Evolutionary conservation across 2,797 vertebrate genomes (phyloP).

Genomic region (Malacoctenus gilli): DNA sequence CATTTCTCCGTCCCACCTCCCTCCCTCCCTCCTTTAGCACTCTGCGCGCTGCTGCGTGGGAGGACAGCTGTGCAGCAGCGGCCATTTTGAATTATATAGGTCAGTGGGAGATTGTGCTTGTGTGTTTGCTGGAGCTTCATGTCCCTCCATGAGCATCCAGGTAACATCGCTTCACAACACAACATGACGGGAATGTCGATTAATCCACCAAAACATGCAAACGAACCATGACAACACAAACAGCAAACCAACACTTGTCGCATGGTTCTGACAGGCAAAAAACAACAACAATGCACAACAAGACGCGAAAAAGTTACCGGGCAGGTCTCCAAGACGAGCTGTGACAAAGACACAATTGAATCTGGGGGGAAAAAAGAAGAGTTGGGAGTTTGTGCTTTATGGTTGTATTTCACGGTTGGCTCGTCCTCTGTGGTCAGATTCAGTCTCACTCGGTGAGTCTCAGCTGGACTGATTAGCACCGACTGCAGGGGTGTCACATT

Average conservation of each 20-base stretch:
- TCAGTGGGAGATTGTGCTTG: slow-evolving; percentile 76
- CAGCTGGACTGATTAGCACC: slow-evolving; percentile 41
- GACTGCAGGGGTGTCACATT: slow-evolving; percentile 43
- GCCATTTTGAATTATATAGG: slow-evolving; percentile 82
- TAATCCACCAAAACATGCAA: slow-evolving; percentile 65
- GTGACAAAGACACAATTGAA: slow-evolving; percentile 84
- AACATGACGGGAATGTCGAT: slow-evolving; percentile 10
- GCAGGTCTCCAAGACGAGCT: slow-evolving; percentile 83
- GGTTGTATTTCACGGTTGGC: neutral
- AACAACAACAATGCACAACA: slow-evolving; percentile 10
- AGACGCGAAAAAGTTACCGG: slow-evolving; percentile 73
- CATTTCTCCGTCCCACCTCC: slow-evolving; percentile 28
- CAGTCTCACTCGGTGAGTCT: slow-evolving; percentile 8
- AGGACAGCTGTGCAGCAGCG: slow-evolving; percentile 66
- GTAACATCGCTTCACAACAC: slow-evolving; percentile 21
- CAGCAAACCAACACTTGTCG: slow-evolving; percentile 26
- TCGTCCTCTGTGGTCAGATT: slow-evolving; percentile 3
- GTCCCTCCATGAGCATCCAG: slow-evolving; percentile 24
- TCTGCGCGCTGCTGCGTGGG: slow-evolving; percentile 63
- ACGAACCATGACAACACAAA: slow-evolving; percentile 54
- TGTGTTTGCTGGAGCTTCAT: slow-evolving; percentile 44
- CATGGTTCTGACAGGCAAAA: slow-evolving; percentile 39
- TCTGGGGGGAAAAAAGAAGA: slow-evolving; percentile 73
- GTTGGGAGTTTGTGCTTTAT: slow-evolving; percentile 34
- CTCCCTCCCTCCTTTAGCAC: slow-evolving; percentile 38